These are phyloP conservation scores for Dascyllus trimaculatus DNA, from an alignment of 2,113 vertebrate species.

Conservation along the genomic window DNA sequence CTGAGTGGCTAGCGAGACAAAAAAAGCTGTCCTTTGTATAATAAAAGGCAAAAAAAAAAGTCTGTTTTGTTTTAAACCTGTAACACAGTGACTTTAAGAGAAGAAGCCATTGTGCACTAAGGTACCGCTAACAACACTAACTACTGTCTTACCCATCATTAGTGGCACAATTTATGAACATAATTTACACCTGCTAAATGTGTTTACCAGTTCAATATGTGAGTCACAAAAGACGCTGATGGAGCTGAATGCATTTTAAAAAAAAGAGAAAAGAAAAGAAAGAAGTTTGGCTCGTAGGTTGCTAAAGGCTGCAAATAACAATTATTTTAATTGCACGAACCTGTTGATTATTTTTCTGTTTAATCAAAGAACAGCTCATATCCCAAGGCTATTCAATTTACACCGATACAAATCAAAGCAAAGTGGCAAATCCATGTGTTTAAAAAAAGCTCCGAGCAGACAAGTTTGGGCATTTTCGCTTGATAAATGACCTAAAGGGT, in stretches of 20 bases:
- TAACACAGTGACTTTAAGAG: no score
- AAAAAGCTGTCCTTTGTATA: no score
- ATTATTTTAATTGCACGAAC: slow-evolving; percentile 12
- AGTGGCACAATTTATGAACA: background rate
- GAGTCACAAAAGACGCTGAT: background rate
- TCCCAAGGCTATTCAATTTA: background rate
- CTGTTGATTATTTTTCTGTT: slow-evolving; percentile 12
- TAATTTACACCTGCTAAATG: background rate
- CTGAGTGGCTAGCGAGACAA: no score
- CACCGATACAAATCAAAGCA: background rate
- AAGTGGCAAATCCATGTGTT: background rate
- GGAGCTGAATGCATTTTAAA: background rate
- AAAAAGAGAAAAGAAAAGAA: background rate
- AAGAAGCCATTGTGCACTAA: no score
- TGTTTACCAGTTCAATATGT: background rate
- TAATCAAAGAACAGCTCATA: background rate
- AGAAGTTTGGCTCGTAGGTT: background rate
- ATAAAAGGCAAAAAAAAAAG: no score
- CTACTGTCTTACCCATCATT: no score
- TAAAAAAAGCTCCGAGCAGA: background rate
- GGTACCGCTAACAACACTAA: no score
- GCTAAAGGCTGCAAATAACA: background rate
- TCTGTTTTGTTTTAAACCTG: no score
- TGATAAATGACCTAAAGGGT: background rate
- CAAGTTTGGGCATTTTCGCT: background rate